A percentile compares a stretch with the other conserved stretches of the same genome.
Evolutionary conservation across 1,140 invertebrate genomes (phyloP).

Genomic region (Pseudomyrmex sp.): DNA sequence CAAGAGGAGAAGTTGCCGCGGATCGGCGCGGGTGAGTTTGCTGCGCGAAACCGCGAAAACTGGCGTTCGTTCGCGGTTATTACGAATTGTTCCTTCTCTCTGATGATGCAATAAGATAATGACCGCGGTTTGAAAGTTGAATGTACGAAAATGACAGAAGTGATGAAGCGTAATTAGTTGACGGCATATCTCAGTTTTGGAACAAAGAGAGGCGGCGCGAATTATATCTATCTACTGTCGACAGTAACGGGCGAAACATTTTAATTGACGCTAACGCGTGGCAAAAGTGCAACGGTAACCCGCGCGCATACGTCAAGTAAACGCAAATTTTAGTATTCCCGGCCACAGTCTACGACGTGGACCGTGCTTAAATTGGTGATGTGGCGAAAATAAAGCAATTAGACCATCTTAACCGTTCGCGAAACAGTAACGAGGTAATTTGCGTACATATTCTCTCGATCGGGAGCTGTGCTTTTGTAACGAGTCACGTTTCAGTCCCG

Average conservation of each 20-base stretch:
- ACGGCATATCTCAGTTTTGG: not conserved
- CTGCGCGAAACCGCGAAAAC: slow-evolving; percentile 35
- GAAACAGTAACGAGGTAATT: slow-evolving; percentile 53
- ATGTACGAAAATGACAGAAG: slow-evolving; percentile 34
- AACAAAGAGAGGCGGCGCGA: slow-evolving; percentile 33
- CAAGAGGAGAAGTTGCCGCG: slow-evolving; percentile 24
- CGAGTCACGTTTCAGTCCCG: slow-evolving; percentile 7
- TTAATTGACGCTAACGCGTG: slow-evolving; percentile 42
- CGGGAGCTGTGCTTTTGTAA: not conserved
- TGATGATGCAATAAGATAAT: slow-evolving; percentile 55
- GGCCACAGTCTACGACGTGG: slow-evolving; percentile 21
- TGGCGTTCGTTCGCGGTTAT: slow-evolving; percentile 50
- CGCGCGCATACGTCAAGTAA: slow-evolving; percentile 41
- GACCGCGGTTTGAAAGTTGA: slow-evolving; percentile 42
- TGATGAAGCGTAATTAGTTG: slow-evolving; percentile 57
- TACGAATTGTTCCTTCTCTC: slow-evolving; percentile 46
- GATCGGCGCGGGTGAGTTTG: not conserved
- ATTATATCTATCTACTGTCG: slow-evolving; percentile 19
- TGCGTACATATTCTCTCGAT: slow-evolving; percentile 43
- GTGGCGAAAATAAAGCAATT: slow-evolving; percentile 54
- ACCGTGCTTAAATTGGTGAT: slow-evolving; percentile 23
- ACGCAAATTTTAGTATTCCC: slow-evolving; percentile 44
- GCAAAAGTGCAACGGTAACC: slow-evolving; percentile 29
- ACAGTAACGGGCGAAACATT: slow-evolving; percentile 38
- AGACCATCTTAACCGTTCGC: slow-evolving; percentile 52